Conservation (phyloP, 2,113 vertebrate genomes). For the Deroptyus accipitrinus region DNA sequence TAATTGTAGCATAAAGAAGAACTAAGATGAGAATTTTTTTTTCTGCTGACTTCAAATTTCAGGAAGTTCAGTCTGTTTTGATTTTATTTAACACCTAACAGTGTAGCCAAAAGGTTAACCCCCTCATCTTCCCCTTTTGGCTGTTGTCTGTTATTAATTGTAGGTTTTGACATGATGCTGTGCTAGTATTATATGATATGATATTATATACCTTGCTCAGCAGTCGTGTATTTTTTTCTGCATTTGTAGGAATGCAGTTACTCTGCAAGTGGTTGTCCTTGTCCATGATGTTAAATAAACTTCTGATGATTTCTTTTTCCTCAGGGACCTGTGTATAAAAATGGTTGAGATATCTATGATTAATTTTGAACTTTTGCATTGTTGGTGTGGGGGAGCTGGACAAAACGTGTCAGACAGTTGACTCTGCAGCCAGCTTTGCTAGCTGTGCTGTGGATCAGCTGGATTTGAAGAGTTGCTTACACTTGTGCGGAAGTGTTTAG, state of each 20-base stretch:
- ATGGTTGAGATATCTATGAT: background rate
- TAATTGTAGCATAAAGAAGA: background rate
- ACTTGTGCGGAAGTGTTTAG: background rate
- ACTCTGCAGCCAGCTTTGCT: background rate
- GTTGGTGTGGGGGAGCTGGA: background rate
- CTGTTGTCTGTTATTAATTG: background rate
- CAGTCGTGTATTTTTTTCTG: background rate
- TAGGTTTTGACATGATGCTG: background rate
- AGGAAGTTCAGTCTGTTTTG: background rate
- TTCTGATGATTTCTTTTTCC: background rate
- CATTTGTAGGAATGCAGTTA: background rate
- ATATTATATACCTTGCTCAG: background rate
- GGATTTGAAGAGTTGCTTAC: background rate
- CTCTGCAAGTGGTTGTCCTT: background rate
- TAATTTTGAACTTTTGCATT: background rate
- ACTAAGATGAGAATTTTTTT: background rate
- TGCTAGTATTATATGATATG: background rate
- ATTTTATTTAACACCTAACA: background rate
- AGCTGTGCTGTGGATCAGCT: background rate
- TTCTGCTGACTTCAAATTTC: background rate
- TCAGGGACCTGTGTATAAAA: background rate
- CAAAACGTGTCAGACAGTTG: background rate
- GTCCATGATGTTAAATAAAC: background rate
- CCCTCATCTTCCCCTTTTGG: background rate
- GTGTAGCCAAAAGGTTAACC: background rate